Evolutionary conservation across 2,797 vertebrate genomes (phyloP).

Genomic region (Hydrolagus colliei): DNA sequence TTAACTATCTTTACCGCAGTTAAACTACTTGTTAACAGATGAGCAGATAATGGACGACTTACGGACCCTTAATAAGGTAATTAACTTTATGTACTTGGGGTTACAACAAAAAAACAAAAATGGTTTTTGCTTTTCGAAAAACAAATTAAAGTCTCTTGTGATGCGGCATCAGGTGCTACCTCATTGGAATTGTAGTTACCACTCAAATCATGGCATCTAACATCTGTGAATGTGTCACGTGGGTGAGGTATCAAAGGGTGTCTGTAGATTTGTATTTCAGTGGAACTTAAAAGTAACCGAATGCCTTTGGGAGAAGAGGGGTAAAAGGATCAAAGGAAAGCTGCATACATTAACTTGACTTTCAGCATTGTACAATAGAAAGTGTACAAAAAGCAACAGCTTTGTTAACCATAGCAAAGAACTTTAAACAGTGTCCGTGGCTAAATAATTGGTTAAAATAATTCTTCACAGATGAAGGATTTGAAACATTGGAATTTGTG

Average conservation of each 20-base stretch:
- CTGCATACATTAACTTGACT: neutral
- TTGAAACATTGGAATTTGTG: neutral
- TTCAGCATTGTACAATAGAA: neutral
- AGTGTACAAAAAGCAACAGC: neutral
- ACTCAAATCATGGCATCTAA: neutral
- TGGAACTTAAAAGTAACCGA: too few relatives aligned
- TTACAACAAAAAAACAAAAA: neutral
- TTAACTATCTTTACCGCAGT: conserved; percentile 77
- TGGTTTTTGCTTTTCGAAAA: neutral
- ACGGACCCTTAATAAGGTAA: conserved; percentile 87
- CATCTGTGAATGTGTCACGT: too few relatives aligned
- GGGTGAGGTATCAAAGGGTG: too few relatives aligned
- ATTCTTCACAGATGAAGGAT: neutral
- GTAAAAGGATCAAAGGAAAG: neutral
- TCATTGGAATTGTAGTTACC: neutral
- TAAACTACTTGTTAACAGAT: conserved; percentile 93
- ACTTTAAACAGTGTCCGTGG: neutral
- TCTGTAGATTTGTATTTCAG: too few relatives aligned
- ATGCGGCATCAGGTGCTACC: neutral
- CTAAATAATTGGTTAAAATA: neutral
- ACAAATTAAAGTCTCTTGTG: neutral
- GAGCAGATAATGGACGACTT: conserved; percentile 98
- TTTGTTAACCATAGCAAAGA: neutral
- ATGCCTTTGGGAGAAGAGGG: too few relatives aligned
- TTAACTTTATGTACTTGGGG: neutral